Conservation (phyloP, 2,797 vertebrate genomes). For the Phoebastria nigripes region DNA sequence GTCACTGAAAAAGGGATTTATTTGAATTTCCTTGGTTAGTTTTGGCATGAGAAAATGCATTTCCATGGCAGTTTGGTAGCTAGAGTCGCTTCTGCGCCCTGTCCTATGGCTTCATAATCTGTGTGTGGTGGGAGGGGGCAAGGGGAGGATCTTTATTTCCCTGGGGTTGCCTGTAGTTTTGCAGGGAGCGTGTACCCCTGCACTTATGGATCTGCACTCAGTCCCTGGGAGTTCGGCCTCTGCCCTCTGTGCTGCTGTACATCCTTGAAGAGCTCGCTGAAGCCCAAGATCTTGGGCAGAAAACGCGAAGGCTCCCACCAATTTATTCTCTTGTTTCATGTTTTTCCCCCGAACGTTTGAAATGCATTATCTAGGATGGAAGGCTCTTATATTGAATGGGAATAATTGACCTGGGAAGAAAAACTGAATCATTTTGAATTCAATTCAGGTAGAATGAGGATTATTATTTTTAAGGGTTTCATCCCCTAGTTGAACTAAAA, state of each 20-base stretch:
- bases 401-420: not conserved
- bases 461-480: not conserved
- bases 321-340: not conserved
- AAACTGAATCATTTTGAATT: not conserved
- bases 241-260: not conserved
- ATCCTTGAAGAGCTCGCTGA: not conserved
- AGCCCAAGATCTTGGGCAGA: not conserved
- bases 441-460: not conserved
- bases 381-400: not conserved
- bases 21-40: constrained; percentile 46
- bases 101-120: not conserved
- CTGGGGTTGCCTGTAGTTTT: not conserved
- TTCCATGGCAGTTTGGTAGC: not conserved
- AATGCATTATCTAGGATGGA: not conserved
- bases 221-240: not conserved
- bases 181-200: not conserved
- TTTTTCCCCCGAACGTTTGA: not conserved
- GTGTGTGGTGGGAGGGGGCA: accelerated
- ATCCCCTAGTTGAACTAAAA: constrained; percentile 4
- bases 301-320: not conserved
- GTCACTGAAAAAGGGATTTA: constrained; percentile 5
- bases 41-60: constrained; percentile 12
- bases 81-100: not conserved
- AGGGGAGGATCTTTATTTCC: not conserved
- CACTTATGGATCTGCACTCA: not conserved